These are phyloP conservation scores for Drosophila willistoni DNA, from an alignment of 1,140 invertebrate species.

Conservation along the genomic window DNA sequence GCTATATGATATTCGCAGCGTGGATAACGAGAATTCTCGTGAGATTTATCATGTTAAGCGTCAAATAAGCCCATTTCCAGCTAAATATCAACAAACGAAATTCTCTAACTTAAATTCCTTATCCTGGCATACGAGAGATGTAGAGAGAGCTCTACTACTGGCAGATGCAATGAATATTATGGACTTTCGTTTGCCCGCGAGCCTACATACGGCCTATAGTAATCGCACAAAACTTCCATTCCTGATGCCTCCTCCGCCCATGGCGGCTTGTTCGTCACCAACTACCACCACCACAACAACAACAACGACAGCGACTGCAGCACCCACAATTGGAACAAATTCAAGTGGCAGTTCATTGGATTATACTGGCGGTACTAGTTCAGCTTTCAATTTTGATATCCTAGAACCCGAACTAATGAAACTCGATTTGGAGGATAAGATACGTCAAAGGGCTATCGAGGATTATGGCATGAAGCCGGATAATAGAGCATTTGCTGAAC, in stretches of 20 bases:
- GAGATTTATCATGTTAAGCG: constrained; percentile 78
- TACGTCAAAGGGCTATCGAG: constrained; percentile 65
- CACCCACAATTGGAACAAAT: constrained; percentile 50
- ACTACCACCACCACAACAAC: constrained; percentile 35
- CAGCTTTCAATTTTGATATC: constrained; percentile 65
- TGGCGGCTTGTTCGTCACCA: constrained; percentile 21
- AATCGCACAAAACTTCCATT: constrained; percentile 77
- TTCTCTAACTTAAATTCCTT: constrained; percentile 51
- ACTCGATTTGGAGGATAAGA: constrained; percentile 70
- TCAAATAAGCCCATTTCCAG: constrained; percentile 75
- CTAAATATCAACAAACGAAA: constrained; percentile 65
- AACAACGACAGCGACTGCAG: constrained; percentile 25
- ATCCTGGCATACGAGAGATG: constrained; percentile 77
- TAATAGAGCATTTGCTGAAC: constrained; percentile 53
- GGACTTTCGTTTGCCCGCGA: constrained; percentile 71
- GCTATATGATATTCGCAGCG: constrained; percentile 76
- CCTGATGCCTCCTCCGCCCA: constrained; percentile 47
- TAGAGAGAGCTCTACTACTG: constrained; percentile 70
- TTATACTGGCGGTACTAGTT: constrained; percentile 30
- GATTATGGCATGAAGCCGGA: constrained; percentile 72
- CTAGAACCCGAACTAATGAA: constrained; percentile 66
- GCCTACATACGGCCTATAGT: constrained; percentile 67
- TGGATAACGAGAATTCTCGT: constrained; percentile 64
- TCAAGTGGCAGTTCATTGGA: constrained; percentile 40
- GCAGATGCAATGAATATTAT: constrained; percentile 72